Evolutionary conservation across 2,113 vertebrate genomes (phyloP).

Genomic region (Microtus montanus): DNA sequence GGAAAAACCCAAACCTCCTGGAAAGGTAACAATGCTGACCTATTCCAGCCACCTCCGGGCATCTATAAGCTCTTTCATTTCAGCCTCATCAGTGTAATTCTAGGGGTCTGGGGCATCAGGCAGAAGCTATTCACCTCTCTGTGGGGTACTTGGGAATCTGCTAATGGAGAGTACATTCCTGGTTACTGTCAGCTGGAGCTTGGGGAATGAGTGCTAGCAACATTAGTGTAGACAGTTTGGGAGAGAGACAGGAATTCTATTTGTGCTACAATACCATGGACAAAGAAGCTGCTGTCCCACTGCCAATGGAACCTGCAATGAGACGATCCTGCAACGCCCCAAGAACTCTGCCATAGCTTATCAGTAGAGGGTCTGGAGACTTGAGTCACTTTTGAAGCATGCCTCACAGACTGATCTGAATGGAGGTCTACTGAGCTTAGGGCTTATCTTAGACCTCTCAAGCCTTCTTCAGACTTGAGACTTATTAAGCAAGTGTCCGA

Average conservation of each 20-base stretch:
- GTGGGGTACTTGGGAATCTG: background rate
- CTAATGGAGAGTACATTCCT: background rate
- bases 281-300: background rate
- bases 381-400: background rate
- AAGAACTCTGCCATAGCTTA: background rate
- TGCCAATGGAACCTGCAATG: background rate
- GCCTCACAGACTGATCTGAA: background rate
- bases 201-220: background rate
- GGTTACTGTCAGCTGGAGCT: background rate
- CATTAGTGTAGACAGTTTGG: background rate
- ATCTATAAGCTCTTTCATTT: background rate
- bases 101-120: background rate
- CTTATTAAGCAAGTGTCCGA: slow-evolving; percentile 18
- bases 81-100: background rate
- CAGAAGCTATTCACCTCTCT: background rate
- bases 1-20: background rate
- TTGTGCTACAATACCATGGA: background rate
- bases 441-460: slow-evolving; percentile 1
- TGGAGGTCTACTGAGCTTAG: background rate
- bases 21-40: background rate
- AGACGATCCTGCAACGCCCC: background rate
- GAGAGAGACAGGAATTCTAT: background rate
- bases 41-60: background rate
- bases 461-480: background rate
- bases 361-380: background rate